Evolutionary conservation across 1,140 invertebrate species (phyloP).

Genomic region (Bombus superbus): DNA sequence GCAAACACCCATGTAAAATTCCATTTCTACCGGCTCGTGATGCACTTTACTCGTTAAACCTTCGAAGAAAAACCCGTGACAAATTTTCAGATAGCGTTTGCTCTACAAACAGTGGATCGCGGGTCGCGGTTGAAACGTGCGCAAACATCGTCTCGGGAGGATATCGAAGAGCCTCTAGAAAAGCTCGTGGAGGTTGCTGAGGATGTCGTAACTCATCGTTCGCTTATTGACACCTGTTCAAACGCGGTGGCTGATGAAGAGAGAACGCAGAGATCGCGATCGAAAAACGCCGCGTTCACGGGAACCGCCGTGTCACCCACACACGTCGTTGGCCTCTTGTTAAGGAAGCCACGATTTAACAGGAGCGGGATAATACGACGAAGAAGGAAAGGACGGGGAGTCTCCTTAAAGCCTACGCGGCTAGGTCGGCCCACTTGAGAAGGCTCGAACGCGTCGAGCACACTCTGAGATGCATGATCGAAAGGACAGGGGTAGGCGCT

Average conservation of each 20-base stretch:
- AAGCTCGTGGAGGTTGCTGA: background rate
- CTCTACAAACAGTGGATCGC: slow-evolving; percentile 24
- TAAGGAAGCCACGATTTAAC: slow-evolving; percentile 71
- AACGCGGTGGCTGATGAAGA: slow-evolving; percentile 46
- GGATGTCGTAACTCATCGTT: slow-evolving; percentile 30
- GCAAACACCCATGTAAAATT: no score
- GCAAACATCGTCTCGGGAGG: slow-evolving; percentile 10
- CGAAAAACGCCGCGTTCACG: slow-evolving; percentile 53
- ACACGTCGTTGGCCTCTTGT: slow-evolving; percentile 57
- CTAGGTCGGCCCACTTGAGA: slow-evolving; percentile 56
- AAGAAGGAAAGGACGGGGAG: slow-evolving; percentile 66
- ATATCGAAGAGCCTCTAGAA: background rate
- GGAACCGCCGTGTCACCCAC: slow-evolving; percentile 50
- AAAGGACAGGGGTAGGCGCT: slow-evolving; percentile 60
- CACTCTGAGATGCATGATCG: slow-evolving; percentile 43
- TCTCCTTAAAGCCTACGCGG: slow-evolving; percentile 64
- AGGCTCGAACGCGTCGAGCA: slow-evolving; percentile 6
- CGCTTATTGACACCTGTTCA: slow-evolving; percentile 61
- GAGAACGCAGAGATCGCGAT: slow-evolving; percentile 50
- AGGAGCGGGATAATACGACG: slow-evolving; percentile 41
- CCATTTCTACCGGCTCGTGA: background rate
- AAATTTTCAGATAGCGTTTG: slow-evolving; percentile 27
- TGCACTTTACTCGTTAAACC: background rate
- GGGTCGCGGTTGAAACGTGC: slow-evolving; percentile 9
- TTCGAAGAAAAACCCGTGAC: background rate